phyloP scores from a whole-genome alignment of 2,888 invertebrate species.

The Drosophila phalerata region DNA sequence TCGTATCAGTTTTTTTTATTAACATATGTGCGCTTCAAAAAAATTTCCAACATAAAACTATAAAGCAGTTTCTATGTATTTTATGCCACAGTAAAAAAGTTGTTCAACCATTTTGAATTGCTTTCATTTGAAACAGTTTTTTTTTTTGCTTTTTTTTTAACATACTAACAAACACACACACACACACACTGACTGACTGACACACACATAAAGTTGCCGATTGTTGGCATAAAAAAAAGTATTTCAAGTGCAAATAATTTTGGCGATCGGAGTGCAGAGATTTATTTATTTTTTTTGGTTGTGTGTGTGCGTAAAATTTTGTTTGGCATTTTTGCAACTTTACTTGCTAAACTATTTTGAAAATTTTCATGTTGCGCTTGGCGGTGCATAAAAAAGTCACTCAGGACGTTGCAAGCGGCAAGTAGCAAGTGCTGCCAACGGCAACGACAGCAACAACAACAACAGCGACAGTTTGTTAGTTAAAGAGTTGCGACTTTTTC shows the following conservation, averaged over 20 bases:
- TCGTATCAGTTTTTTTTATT: constrained; percentile 38
- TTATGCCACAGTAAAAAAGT: constrained; percentile 44
- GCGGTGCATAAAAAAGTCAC: constrained; percentile 41
- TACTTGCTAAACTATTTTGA: constrained; percentile 72
- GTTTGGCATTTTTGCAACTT: constrained; percentile 75
- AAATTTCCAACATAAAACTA: constrained; percentile 28
- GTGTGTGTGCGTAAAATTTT: constrained; percentile 41
- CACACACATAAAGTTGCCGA: background rate
- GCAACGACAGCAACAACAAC: constrained; percentile 49
- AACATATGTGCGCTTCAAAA: constrained; percentile 45
- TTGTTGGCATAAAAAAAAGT: constrained; percentile 10
- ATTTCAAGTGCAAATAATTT: constrained; percentile 72
- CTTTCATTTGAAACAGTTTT: constrained; percentile 33
- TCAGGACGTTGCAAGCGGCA: constrained; percentile 3
- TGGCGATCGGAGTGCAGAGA: constrained; percentile 53
- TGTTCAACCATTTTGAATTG: constrained; percentile 41
- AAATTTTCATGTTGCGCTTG: constrained; percentile 65
- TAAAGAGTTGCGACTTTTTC: constrained; percentile 49
- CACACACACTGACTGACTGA: background rate
- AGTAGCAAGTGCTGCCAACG: constrained; percentile 38
- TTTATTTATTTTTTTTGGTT: constrained; percentile 40
- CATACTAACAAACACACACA: background rate
- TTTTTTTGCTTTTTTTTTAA: constrained; percentile 7
- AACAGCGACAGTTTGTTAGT: constrained; percentile 6
- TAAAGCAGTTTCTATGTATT: constrained; percentile 48